Conservation (phyloP, 53 echinoderm and acorn worm species). For the Antedon mediterranea region DNA sequence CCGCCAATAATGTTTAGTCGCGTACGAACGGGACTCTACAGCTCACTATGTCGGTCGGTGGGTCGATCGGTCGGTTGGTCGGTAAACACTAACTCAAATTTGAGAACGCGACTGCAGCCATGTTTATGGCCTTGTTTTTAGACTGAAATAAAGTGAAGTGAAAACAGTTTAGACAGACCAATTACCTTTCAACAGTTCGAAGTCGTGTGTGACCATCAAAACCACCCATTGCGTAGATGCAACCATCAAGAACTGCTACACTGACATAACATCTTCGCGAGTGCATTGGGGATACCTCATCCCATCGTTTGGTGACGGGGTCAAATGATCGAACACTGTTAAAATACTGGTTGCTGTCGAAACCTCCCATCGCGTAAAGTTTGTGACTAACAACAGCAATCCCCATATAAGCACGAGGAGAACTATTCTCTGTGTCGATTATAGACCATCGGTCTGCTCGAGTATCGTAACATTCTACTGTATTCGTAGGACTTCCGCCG, state of each 20-base stretch:
- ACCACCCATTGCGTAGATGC: slow-evolving; percentile 93
- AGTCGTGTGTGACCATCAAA: slow-evolving; percentile 92
- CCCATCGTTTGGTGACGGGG: slow-evolving; percentile 57
- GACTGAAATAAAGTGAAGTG: no score
- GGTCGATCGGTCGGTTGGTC: no score
- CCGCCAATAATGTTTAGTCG: no score
- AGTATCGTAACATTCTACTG: slow-evolving; percentile 93
- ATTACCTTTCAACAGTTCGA: slow-evolving; percentile 73
- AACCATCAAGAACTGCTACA: slow-evolving; percentile 52
- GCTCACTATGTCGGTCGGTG: no score
- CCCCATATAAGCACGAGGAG: slow-evolving; percentile 91
- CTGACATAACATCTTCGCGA: slow-evolving; percentile 94
- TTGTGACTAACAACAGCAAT: slow-evolving; percentile 60
- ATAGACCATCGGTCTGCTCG: slow-evolving; percentile 91
- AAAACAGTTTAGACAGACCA: no score
- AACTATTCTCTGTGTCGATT: slow-evolving; percentile 68
- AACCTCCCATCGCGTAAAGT: slow-evolving; percentile 84
- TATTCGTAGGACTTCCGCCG: slow-evolving; percentile 91
- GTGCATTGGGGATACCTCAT: slow-evolving; percentile 88
- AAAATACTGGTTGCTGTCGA: slow-evolving; percentile 98
- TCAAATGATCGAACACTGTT: slow-evolving; percentile 97
- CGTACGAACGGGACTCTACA: no score
- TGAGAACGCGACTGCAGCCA: no score
- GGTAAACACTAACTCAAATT: no score
- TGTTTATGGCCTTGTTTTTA: no score